These are phyloP conservation scores for Sciurus niger DNA, from an alignment of 2,113 vertebrate species.

Conservation along the genomic window DNA sequence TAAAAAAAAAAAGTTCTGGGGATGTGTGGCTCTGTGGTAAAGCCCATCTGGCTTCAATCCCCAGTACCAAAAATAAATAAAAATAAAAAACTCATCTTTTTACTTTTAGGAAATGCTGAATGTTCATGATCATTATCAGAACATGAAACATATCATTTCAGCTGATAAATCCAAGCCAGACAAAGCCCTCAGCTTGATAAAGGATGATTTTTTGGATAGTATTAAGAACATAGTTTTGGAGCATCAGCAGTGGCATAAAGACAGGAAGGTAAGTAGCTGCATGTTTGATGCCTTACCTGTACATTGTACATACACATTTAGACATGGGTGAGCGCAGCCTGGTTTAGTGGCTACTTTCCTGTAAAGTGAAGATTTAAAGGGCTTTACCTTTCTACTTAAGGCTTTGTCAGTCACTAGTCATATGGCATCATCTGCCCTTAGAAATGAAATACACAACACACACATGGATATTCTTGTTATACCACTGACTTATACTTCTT, in stretches of 20 bases:
- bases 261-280: conserved; percentile 86
- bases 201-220: conserved; percentile 90
- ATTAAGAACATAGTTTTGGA: conserved; percentile 90
- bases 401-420: neutral
- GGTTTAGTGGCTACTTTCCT: neutral
- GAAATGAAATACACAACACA: neutral
- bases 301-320: fast-evolving
- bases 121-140: conserved; percentile 94
- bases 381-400: neutral
- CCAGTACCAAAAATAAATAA: too few species aligned
- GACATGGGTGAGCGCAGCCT: neutral
- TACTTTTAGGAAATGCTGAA: conserved; percentile 94
- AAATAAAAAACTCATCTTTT: conserved; percentile 53
- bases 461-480: neutral
- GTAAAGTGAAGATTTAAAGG: neutral
- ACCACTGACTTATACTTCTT: neutral
- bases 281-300: fast-evolving
- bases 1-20: too few species aligned
- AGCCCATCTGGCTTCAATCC: too few species aligned
- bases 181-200: conserved; percentile 90
- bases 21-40: too few species aligned
- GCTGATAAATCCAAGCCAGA: conserved; percentile 84
- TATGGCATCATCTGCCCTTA: conserved; percentile 9
- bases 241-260: conserved; percentile 92
- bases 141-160: conserved; percentile 91